Evolutionary conservation across 2,797 vertebrate species (phyloP), one percentile per base, ranked within the genome.

Genomic region (Thamnophis elegans): DNA sequence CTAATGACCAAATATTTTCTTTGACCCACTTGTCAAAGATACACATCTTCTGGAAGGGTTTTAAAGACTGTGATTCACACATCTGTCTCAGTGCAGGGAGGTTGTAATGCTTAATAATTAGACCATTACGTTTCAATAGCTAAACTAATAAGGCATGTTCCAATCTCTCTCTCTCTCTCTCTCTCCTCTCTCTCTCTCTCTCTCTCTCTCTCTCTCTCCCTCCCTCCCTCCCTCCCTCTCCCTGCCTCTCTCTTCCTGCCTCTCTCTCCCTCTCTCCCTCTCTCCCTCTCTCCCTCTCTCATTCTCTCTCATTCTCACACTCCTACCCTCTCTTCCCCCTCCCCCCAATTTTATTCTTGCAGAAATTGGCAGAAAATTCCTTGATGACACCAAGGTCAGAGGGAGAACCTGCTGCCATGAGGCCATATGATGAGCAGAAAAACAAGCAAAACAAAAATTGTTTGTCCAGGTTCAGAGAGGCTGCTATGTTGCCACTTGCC

Each of bases 371-470:
- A 93, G 56, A 32, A 88, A 85, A 56, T 47, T 95, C 56, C 42
- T 89, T 89, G 42, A 62, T 94, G 92, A 94, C 94, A 95, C 82
- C 36, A 89, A 94, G 95, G 91, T 95, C 93, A 94, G 85, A 62
- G 42, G 68, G 68, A 16, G 94, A 82, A 94, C 91, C 91, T 92
- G 62, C 53, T 90, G 94, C 85, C 90, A 78, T 51, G 28, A 95
- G 59, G 56, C 90, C 90, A 89, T 68, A 68, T 16, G 62, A 2
- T 1, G 53, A 82, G 0, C 0, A 12, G 36, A 93, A 93, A 28
- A 47, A n/a, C 22, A 68, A 0, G 32, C n/a, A n/a, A 28, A 26
- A 56, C 0, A 9, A 18, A 87, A 32, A 0, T 32, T 54, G 42
- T 28, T 85, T 59, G 82, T 36, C 54, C 65, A 86, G 32, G 8